Evolutionary conservation across 2,113 vertebrate species (phyloP).

Genomic region (Mobula hypostoma): DNA sequence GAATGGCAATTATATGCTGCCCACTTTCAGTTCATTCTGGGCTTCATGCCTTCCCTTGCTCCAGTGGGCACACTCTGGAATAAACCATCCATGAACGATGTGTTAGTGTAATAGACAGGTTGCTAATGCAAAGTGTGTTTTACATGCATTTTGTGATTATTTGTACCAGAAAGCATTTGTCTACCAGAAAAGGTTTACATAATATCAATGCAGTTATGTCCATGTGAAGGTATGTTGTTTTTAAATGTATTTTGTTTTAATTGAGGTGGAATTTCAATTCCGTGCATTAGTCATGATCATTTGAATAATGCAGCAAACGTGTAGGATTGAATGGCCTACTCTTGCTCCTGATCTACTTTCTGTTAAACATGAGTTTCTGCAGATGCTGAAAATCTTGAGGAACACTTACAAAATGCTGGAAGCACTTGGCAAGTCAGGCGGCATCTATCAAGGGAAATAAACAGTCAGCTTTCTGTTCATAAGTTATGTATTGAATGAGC

Average conservation of each 20-base stretch:
- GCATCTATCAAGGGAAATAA: no score
- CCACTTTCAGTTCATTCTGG: neutral
- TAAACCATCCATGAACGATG: conserved; percentile 11
- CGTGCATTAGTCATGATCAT: neutral
- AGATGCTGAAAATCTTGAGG: no score
- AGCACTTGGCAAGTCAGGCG: no score
- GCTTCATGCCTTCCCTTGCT: neutral
- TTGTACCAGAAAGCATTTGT: neutral
- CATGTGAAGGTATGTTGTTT: neutral
- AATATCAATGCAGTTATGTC: neutral
- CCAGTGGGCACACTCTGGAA: conserved; percentile 1
- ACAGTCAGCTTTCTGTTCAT: no score
- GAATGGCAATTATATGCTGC: neutral
- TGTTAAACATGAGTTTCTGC: no score
- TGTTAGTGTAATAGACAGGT: neutral
- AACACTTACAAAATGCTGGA: no score
- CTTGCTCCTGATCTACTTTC: neutral
- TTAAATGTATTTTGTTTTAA: conserved; percentile 6
- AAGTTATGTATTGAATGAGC: neutral
- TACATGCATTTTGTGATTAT: neutral
- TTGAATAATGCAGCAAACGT: neutral
- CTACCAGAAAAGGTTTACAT: neutral
- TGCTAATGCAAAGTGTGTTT: neutral
- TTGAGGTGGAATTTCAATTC: neutral
- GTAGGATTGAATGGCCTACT: neutral